Evolutionary conservation across 2,113 vertebrate species (phyloP).

Genomic region (Anarrhichthys ocellatus): DNA sequence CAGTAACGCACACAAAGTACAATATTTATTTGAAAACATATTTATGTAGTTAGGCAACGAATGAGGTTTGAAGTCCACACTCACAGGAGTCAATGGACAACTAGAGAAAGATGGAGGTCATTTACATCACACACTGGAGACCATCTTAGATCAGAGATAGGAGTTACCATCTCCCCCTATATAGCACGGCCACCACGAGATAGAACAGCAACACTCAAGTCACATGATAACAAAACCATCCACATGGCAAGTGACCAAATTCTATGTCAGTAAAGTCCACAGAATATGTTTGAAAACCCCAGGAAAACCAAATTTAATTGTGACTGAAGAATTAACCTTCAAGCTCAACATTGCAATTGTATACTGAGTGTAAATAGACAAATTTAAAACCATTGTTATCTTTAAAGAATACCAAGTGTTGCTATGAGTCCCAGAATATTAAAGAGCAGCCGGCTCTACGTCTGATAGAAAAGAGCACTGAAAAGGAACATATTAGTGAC

Average conservation of each 20-base stretch:
- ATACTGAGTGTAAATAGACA: not conserved
- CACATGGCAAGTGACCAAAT: not conserved
- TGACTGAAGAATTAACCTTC: not conserved
- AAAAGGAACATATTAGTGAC: constrained; percentile 22
- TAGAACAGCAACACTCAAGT: not conserved
- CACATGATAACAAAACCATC: too few relatives aligned
- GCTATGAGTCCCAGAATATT: not conserved
- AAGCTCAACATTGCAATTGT: not conserved
- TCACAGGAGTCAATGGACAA: too few relatives aligned
- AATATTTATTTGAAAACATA: too few relatives aligned
- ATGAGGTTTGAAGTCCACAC: too few relatives aligned
- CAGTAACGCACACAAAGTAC: too few relatives aligned
- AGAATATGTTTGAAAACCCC: too few relatives aligned
- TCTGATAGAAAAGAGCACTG: constrained; percentile 3
- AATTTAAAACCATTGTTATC: not conserved
- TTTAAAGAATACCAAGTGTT: not conserved
- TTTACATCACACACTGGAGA: too few relatives aligned
- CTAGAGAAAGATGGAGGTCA: too few relatives aligned
- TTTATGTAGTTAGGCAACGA: too few relatives aligned
- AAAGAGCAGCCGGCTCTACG: not conserved
- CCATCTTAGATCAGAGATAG: too few relatives aligned
- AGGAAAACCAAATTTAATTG: not conserved
- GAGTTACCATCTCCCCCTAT: not conserved
- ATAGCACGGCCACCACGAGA: not conserved
- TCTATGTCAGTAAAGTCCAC: not conserved